phyloP scores from a whole-genome alignment of 1,140 invertebrate genomes.

The Orius insidiosus region DNA sequence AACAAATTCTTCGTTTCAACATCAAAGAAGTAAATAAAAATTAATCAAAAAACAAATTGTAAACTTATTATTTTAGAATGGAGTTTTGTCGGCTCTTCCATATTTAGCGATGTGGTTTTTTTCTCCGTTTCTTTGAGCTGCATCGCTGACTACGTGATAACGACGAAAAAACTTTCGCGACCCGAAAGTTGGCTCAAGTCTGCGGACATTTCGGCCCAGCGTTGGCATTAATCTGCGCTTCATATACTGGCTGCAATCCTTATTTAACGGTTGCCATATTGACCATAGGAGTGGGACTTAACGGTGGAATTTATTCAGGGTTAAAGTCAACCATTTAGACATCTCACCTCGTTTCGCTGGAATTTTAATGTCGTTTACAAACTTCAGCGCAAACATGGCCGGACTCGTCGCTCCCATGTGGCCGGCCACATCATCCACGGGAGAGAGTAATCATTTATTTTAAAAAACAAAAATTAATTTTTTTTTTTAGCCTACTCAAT shows the following conservation, averaged over 20 bases:
- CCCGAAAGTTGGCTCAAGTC: slow-evolving; percentile 61
- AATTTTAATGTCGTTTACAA: slow-evolving; percentile 82
- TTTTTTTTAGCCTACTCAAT: slow-evolving; percentile 51
- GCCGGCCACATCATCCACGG: slow-evolving; percentile 59
- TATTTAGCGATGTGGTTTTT: slow-evolving; percentile 76
- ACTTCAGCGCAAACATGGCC: slow-evolving; percentile 76
- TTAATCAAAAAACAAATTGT: slow-evolving; percentile 2
- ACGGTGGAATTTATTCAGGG: slow-evolving; percentile 69
- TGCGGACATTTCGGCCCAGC: slow-evolving; percentile 61
- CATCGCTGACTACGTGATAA: slow-evolving; percentile 65
- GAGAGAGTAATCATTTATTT: slow-evolving; percentile 33
- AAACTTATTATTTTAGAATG: slow-evolving; percentile 40
- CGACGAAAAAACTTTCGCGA: slow-evolving; percentile 46
- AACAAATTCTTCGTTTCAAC: slow-evolving; percentile 82
- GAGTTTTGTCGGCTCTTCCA: slow-evolving; percentile 57
- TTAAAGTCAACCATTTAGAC: slow-evolving; percentile 81
- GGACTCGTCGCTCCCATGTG: slow-evolving; percentile 68
- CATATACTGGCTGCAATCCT: slow-evolving; percentile 43
- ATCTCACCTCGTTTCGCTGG: slow-evolving; percentile 81
- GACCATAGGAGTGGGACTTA: slow-evolving; percentile 61
- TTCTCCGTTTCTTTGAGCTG: slow-evolving; percentile 65
- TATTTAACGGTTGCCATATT: slow-evolving; percentile 44
- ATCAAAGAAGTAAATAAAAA: slow-evolving; percentile 56
- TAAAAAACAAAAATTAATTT: slow-evolving; percentile 4
- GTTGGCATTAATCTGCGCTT: slow-evolving; percentile 51